Evolutionary conservation across 2,113 vertebrate species (phyloP).

Genomic region (Rhinichthys klamathensis): DNA sequence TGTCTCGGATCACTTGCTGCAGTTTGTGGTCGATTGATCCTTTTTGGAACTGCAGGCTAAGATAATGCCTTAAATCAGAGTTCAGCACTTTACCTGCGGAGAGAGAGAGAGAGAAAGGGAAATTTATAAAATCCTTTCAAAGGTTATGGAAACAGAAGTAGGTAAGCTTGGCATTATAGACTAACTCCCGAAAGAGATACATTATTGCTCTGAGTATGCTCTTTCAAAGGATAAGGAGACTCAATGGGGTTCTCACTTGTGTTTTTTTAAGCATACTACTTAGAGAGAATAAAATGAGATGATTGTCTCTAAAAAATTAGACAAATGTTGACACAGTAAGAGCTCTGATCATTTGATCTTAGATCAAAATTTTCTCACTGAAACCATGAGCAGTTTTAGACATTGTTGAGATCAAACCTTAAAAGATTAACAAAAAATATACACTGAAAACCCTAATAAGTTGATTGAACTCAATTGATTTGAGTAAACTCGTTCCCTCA

Average conservation of each 20-base stretch:
- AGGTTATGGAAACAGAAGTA: background rate
- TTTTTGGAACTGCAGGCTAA: constrained; percentile 98
- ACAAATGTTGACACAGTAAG: background rate
- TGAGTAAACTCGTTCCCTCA: too few species aligned
- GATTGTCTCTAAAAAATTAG: background rate
- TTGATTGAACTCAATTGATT: too few species aligned
- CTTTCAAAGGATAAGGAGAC: background rate
- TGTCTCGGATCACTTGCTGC: constrained; percentile 97
- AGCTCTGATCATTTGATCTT: background rate
- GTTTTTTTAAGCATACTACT: background rate
- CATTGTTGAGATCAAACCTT: background rate
- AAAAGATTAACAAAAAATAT: background rate
- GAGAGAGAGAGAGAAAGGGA: constrained; percentile 51
- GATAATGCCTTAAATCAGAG: constrained; percentile 94
- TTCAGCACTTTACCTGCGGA: constrained; percentile 95
- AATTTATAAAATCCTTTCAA: background rate
- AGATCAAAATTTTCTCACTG: background rate
- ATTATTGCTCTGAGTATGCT: background rate
- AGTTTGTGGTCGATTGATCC: constrained; percentile 97
- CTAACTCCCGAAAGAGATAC: background rate
- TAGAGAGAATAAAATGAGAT: background rate
- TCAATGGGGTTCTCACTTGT: background rate
- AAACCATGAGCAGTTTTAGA: background rate
- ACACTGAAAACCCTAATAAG: too few species aligned
- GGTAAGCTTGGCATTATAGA: background rate